Base-by-base conservation (phyloP, 2,888 invertebrate species). In the Chouioia cunea region DNA sequence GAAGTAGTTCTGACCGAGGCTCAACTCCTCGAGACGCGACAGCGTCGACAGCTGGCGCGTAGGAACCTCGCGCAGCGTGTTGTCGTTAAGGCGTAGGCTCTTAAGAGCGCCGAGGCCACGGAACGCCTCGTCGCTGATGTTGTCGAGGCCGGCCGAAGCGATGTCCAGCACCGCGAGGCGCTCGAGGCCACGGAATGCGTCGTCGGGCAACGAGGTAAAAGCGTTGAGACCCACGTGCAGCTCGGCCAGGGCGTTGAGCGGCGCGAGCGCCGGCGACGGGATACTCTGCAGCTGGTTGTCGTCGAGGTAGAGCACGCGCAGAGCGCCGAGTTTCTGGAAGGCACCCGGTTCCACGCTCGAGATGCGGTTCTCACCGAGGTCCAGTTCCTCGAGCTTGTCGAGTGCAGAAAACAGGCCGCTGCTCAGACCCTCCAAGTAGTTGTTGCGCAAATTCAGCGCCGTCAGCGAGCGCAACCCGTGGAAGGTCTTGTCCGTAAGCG, bases 301-400 rank as follows among this genome's bases (percentile, higher is more conserved):
- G 80, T 96, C 95, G 74, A 96, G 87, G 83, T 93, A 94, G 15
- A 96, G 87, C 20, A 95, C 92, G 73, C 94, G 88, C 68, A 96
- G 87, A n/a, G 93, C 91, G 4, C 89, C 87, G 63, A 96, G 85
- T 1, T 93, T 94, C 63, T 92, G 90, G 78, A 96, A 93, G 2
- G 95, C 93, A 74, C 89, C 89, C 0, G 91, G 89, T 79, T 95
- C 94, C 56, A 96, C 92, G 79, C 90, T 90, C 18, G 92, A 91
- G 81, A 96, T 94, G 78, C 94, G 90, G 84, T 96, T 95, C 85
- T 94, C 92, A 16, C 95, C 95, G 73, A 96, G 87, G 86, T 96
- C 95, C 62, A 96, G 88, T 85, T 96, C 95, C 82, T 94, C 94
- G 76, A 96, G 88, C 83, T 92, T 92, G 0, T 90, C 89, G 76